Percentiles rank a stretch among this genome's conserved stretches.
Evolutionary conservation across 2,888 invertebrate genomes (phyloP).

Genomic region (Pardosa pseudoannulata): DNA sequence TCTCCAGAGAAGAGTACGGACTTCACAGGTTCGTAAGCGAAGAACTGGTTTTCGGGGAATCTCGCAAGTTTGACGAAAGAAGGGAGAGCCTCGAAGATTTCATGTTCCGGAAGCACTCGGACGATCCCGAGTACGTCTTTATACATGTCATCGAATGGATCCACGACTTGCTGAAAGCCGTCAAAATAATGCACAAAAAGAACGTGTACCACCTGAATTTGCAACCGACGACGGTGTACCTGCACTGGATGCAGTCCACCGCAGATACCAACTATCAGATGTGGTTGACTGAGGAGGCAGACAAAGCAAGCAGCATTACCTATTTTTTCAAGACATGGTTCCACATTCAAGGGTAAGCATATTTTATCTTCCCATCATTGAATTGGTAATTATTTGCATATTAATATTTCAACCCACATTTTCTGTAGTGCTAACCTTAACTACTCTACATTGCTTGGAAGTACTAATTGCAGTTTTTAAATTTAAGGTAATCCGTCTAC

Average conservation of each 20-base stretch:
- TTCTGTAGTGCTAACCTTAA: too few species aligned
- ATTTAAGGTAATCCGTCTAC: too few species aligned
- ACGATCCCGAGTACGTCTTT: neutral
- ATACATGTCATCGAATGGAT: neutral
- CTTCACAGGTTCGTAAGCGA: neutral
- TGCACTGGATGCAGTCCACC: neutral
- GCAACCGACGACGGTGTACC: neutral
- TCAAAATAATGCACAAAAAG: neutral
- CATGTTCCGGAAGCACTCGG: neutral
- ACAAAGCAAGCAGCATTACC: too few species aligned
- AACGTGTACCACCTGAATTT: neutral
- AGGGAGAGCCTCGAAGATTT: neutral
- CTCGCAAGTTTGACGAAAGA: neutral
- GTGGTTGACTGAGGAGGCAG: too few species aligned
- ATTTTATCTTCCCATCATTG: too few species aligned
- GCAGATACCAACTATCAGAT: neutral
- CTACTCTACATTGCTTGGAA: too few species aligned
- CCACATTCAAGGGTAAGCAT: too few species aligned
- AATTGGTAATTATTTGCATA: too few species aligned
- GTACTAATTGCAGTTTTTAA: too few species aligned
- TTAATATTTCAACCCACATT: too few species aligned
- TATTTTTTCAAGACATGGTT: too few species aligned
- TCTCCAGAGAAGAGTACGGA: neutral
- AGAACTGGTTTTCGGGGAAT: neutral
- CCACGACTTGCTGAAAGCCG: neutral